phyloP scores from a whole-genome alignment of 2,797 vertebrate species.

The Furcifer pardalis region DNA sequence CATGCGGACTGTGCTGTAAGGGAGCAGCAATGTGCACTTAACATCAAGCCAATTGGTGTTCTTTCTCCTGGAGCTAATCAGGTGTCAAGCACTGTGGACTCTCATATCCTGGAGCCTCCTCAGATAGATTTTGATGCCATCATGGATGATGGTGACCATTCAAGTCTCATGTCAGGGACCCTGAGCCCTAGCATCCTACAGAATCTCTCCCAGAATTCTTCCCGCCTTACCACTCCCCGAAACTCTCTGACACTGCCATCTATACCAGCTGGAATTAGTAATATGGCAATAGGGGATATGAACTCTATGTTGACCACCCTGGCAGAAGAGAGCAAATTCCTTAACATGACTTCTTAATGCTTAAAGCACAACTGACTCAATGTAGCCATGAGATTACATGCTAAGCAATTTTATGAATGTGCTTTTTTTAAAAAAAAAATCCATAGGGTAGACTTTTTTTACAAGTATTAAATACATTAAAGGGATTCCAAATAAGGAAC shows the following conservation, averaged over 20 bases:
- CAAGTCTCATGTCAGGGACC: conserved; percentile 94
- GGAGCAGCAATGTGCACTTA: conserved; percentile 67
- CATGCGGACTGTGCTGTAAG: conserved; percentile 72
- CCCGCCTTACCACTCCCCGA: conserved; percentile 96
- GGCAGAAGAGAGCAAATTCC: conserved; percentile 96
- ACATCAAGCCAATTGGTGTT: conserved; percentile 76
- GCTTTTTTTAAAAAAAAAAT: conserved; percentile 56
- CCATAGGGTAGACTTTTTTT: conserved; percentile 51
- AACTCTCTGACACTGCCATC: conserved; percentile 92
- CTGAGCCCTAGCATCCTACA: conserved; percentile 94
- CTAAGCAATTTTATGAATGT: conserved; percentile 67
- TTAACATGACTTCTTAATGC: conserved; percentile 94
- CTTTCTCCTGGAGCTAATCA: conserved; percentile 92
- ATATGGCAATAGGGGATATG: conserved; percentile 99
- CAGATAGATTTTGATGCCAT: conserved; percentile 97
- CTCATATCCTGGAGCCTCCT: conserved; percentile 82
- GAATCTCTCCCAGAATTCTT: conserved; percentile 96
- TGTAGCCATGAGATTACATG: conserved; percentile 46
- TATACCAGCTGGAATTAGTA: conserved; percentile 91
- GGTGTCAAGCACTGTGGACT: conserved; percentile 95
- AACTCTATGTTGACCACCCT: conserved; percentile 97
- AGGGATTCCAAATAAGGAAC: conserved; percentile 60
- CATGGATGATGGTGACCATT: conserved; percentile 96
- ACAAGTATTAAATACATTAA: conserved; percentile 70
- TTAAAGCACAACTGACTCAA: conserved; percentile 58